A percentile compares a stretch with the other conserved stretches of the same genome.
These are phyloP conservation scores for Cladorhizidae sp. DNA, from an alignment of 37 sponge, comb jelly and placozoan species.

Conservation along the genomic window DNA sequence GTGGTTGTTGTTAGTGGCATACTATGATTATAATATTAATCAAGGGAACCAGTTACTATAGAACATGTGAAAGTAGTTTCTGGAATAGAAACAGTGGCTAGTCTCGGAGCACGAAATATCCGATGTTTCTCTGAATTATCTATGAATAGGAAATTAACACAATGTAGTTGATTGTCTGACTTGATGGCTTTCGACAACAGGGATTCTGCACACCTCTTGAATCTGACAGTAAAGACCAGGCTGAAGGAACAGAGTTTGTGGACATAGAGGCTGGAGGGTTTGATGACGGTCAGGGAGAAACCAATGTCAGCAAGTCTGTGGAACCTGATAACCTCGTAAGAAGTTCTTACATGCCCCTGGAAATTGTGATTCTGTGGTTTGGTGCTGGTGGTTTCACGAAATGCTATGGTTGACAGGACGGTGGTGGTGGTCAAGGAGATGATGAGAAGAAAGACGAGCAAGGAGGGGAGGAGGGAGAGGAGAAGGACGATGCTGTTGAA, in stretches of 20 bases:
- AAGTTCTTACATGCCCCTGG: neutral
- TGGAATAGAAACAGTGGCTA: too few species aligned
- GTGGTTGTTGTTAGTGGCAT: too few species aligned
- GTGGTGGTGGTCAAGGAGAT: constrained; percentile 18
- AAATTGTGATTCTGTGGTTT: neutral
- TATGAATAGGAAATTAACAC: too few species aligned
- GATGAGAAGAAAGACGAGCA: constrained; percentile 10
- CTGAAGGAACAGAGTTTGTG: constrained; percentile 66
- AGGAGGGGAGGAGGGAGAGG: constrained; percentile 34
- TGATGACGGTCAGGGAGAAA: constrained; percentile 86
- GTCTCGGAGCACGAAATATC: too few species aligned
- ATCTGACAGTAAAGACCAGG: constrained; percentile 27
- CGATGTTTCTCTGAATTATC: too few species aligned
- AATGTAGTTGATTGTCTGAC: too few species aligned
- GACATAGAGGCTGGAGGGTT: constrained; percentile 87
- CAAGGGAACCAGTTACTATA: too few species aligned
- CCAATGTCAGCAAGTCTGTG: constrained; percentile 77
- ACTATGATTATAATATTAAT: too few species aligned
- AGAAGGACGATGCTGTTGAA: constrained; percentile 78
- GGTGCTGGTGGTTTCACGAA: neutral
- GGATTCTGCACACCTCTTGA: constrained; percentile 80
- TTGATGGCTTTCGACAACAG: constrained; percentile 4
- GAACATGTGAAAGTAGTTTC: too few species aligned
- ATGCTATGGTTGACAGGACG: constrained; percentile 22
- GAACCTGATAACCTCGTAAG: constrained; percentile 42